phyloP scores from a whole-genome alignment of 2,888 invertebrate genomes.

The Apamea sordens region DNA sequence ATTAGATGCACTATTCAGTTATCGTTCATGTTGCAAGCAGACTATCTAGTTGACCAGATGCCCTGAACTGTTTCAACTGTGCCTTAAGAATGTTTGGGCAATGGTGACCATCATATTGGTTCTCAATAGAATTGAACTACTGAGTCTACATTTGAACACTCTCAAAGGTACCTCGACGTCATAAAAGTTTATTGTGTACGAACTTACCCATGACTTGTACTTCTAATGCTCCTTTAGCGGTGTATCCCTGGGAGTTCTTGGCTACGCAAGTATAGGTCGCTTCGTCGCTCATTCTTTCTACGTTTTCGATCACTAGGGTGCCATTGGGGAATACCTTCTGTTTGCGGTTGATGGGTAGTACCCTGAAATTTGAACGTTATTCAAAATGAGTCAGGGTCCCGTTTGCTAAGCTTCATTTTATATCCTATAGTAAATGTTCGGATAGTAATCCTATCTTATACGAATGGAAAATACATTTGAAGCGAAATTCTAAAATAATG shows the following conservation, averaged over 20 bases:
- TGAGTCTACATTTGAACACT: neutral
- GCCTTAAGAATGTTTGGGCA: neutral
- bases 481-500: neutral
- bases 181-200: neutral
- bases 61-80: neutral
- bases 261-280: slow-evolving; percentile 98
- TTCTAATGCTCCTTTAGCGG: slow-evolving; percentile 96
- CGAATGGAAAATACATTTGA: slow-evolving; percentile 5
- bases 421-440: neutral
- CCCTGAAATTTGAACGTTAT: slow-evolving; percentile 83
- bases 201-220: slow-evolving; percentile 99
- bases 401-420: slow-evolving; percentile 5
- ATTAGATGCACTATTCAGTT: neutral
- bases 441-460: neutral
- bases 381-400: neutral
- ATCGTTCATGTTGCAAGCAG: neutral
- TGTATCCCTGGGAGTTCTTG: slow-evolving; percentile 97
- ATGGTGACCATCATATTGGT: neutral
- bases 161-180: slow-evolving; percentile 55
- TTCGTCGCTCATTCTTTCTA: slow-evolving; percentile 97
- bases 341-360: slow-evolving; percentile 97
- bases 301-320: slow-evolving; percentile 97
- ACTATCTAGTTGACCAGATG: neutral
- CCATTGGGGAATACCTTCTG: slow-evolving; percentile 98
- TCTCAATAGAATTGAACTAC: neutral